A percentile compares a stretch with the other conserved stretches of the same genome.
Conservation (phyloP, 2,888 invertebrate genomes). For the Clivina fossor region DNA sequence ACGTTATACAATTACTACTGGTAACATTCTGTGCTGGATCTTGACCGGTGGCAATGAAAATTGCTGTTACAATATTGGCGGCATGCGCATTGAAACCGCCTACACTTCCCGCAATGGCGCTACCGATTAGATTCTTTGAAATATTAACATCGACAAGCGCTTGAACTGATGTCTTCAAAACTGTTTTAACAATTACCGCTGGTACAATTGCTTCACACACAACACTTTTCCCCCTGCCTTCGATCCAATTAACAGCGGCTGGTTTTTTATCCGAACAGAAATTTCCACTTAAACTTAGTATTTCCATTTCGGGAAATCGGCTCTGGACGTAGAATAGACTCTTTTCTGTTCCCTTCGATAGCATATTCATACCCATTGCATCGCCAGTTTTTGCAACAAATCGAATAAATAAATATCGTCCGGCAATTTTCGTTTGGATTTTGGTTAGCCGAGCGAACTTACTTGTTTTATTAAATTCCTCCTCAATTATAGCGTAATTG, state of each 20-base stretch:
- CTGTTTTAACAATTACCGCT: slow-evolving; percentile 67
- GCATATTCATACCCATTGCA: slow-evolving; percentile 99
- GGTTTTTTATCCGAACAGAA: slow-evolving; percentile 97
- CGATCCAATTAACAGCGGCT: slow-evolving; percentile 94
- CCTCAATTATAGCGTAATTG: slow-evolving; percentile 77
- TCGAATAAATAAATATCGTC: slow-evolving; percentile 81
- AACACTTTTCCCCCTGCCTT: slow-evolving; percentile 93
- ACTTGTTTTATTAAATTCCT: slow-evolving; percentile 87
- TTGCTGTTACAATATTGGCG: slow-evolving; percentile 95
- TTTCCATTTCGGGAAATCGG: slow-evolving; percentile 83
- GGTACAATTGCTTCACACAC: slow-evolving; percentile 88
- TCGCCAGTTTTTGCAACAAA: slow-evolving; percentile 93
- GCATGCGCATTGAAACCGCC: slow-evolving; percentile 90
- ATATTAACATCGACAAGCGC: slow-evolving; percentile 86
- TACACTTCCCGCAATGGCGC: slow-evolving; percentile 89
- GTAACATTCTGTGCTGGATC: slow-evolving; percentile 96
- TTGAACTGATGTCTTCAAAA: slow-evolving; percentile 83
- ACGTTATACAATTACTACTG: slow-evolving; percentile 92
- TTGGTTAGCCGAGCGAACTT: slow-evolving; percentile 82
- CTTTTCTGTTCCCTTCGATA: slow-evolving; percentile 92
- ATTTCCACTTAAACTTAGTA: slow-evolving; percentile 94
- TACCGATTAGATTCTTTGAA: slow-evolving; percentile 90
- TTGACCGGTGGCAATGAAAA: slow-evolving; percentile 96
- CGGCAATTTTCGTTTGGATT: slow-evolving; percentile 80
- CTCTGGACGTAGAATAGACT: slow-evolving; percentile 72